phyloP scores from a whole-genome alignment of 2,888 invertebrate species.

The Cosmia trapezina region DNA sequence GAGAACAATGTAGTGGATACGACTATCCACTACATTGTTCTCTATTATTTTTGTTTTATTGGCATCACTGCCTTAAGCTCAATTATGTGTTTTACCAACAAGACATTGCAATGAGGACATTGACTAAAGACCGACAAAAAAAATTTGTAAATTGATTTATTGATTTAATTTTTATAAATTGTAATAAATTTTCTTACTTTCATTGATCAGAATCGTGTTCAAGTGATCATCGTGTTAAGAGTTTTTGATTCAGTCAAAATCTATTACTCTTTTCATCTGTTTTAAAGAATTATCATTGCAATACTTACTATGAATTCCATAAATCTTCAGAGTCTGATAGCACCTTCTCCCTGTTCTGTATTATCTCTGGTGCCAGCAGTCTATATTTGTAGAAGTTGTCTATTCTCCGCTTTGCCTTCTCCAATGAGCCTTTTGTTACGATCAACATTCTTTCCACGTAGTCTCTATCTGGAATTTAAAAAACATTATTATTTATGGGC shows the following conservation, averaged over 20 bases:
- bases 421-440: slow-evolving; percentile 80
- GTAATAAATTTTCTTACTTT: neutral
- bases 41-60: neutral
- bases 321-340: slow-evolving; percentile 73
- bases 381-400: slow-evolving; percentile 81
- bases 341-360: slow-evolving; percentile 75
- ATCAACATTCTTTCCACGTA: slow-evolving; percentile 78
- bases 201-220: neutral
- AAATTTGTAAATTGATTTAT: too few relatives aligned
- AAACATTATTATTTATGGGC: neutral
- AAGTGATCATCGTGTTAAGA: neutral
- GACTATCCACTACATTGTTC: neutral
- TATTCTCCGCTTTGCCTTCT: slow-evolving; percentile 80
- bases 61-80: too few relatives aligned
- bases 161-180: too few relatives aligned
- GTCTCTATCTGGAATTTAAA: slow-evolving; percentile 71
- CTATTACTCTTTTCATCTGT: neutral
- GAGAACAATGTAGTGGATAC: too few relatives aligned
- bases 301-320: slow-evolving; percentile 80
- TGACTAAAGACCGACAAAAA: neutral
- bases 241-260: neutral
- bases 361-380: slow-evolving; percentile 76
- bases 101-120: too few relatives aligned
- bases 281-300: neutral
- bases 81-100: too few relatives aligned